These are phyloP conservation scores for Ancistrus triradiatus DNA, from an alignment of 2,113 vertebrate genomes.

Conservation along the genomic window DNA sequence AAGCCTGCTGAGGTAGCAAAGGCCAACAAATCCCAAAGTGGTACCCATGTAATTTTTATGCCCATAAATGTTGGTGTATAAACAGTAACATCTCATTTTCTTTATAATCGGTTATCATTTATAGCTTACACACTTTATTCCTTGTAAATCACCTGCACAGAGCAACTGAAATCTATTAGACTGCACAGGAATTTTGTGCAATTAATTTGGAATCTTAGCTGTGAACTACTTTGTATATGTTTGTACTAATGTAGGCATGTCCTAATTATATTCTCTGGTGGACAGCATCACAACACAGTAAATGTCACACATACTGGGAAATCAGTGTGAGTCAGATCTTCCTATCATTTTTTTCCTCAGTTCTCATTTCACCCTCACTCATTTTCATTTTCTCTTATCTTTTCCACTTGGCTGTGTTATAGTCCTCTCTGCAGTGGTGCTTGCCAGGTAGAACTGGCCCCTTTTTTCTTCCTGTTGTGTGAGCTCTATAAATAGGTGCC, in stretches of 20 bases:
- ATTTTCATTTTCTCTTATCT: no score
- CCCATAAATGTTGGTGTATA: no score
- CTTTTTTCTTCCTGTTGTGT: constrained; percentile 74
- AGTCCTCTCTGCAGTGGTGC: constrained; percentile 66
- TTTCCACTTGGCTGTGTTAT: constrained; percentile 62
- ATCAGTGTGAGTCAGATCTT: constrained; percentile 1
- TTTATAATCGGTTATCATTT: no score
- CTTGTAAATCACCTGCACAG: no score
- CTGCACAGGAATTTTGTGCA: no score
- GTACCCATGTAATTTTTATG: no score
- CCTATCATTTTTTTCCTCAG: neutral
- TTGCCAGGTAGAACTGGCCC: constrained; percentile 75
- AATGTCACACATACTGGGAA: neutral
- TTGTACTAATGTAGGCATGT: neutral
- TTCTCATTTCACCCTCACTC: constrained; percentile 3
- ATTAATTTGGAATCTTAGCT: neutral
- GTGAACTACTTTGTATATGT: neutral
- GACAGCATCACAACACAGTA: neutral
- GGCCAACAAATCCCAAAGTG: no score
- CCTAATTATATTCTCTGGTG: constrained; percentile 4
- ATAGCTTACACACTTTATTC: no score
- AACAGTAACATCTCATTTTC: no score
- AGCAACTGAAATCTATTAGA: no score
- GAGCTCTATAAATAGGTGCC: constrained; percentile 70
- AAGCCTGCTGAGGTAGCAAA: no score